Evolutionary conservation across 2,888 invertebrate species (phyloP), one percentile per base, ranked within the genome.

Genomic region (Mechanitis mazaeus): DNA sequence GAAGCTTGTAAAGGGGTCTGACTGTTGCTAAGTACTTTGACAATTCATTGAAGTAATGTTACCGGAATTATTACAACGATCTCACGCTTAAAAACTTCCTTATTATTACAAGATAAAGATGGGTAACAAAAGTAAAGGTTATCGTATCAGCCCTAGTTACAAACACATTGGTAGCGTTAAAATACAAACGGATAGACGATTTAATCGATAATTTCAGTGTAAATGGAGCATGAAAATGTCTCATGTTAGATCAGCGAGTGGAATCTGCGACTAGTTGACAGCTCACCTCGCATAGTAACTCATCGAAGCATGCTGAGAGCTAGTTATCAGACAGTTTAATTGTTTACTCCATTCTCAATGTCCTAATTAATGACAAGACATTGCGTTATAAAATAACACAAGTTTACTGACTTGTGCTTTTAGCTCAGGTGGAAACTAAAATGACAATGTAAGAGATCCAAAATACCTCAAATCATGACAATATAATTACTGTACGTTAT

Each of bases 1-100:
- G 87, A 87, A 80, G 77, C 79, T 82, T 80, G 80, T 80, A 83
- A 84, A 84, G 85, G 88, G 89, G 87, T 84, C 85, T 80, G 78
- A 76, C 74, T 81, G 87, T 87, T 88, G 83, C 87, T 85, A 87
- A 77, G 81, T 83, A 83, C 81, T 73, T 74, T 75, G 77, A 75
- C 75, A 75, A 78, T 82, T 80, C 84, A 83, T 85, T 85, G 85
- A 85, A 79, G 73, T 71, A 72, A 72, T 75, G 74, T 79, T 81
- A 76, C 82, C 83, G 83, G 80, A 77, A 82, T 82, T 83, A 80
- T 84, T 84, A 82, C 79, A 77, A 80, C 68, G 81, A 79, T 83
- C 81, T 84, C 83, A 80, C 80, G 82, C 77, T 75, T 78, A 72
- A 75, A 20, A 77, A 77, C 73, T 85, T 85, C 83, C 83, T 81